Evolutionary conservation across 2,888 invertebrate genomes (phyloP).

Genomic region (Andricus quercusramuli): DNA sequence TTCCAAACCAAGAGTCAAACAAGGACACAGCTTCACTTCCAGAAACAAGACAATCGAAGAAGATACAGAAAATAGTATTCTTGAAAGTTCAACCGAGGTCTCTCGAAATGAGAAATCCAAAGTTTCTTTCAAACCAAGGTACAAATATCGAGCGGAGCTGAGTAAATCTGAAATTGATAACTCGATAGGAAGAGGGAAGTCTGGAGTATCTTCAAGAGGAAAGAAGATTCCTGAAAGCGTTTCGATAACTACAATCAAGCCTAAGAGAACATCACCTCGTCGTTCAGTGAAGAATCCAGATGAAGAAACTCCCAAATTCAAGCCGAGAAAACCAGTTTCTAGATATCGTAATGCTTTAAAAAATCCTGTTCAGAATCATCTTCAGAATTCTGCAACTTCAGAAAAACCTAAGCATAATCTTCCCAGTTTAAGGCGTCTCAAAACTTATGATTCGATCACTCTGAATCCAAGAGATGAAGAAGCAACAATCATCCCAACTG

Average conservation of each 20-base stretch:
- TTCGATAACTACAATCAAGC: slow-evolving; percentile 49
- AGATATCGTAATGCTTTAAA: background rate
- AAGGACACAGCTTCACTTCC: slow-evolving; percentile 24
- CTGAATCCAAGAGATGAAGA: background rate
- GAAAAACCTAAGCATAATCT: background rate
- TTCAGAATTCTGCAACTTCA: background rate
- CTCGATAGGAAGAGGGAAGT: slow-evolving; percentile 19
- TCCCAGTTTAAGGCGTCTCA: background rate
- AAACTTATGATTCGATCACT: background rate
- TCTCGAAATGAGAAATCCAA: slow-evolving; percentile 23
- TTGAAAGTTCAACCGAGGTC: slow-evolving; percentile 46
- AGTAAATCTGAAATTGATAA: background rate
- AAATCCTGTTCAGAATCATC: background rate
- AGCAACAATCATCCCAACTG: background rate
- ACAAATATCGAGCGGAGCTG: background rate
- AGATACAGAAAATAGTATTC: slow-evolving; percentile 47
- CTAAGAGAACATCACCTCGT: slow-evolving; percentile 44
- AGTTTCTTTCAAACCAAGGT: background rate
- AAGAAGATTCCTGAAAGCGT: slow-evolving; percentile 53
- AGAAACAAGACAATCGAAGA: slow-evolving; percentile 44
- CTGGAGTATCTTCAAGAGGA: background rate
- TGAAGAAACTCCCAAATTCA: background rate
- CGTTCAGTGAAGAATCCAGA: slow-evolving; percentile 13
- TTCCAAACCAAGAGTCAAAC: slow-evolving; percentile 43
- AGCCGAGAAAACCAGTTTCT: background rate